phyloP scores from a whole-genome alignment of 23 tunicate species.

The Styela plicata region DNA sequence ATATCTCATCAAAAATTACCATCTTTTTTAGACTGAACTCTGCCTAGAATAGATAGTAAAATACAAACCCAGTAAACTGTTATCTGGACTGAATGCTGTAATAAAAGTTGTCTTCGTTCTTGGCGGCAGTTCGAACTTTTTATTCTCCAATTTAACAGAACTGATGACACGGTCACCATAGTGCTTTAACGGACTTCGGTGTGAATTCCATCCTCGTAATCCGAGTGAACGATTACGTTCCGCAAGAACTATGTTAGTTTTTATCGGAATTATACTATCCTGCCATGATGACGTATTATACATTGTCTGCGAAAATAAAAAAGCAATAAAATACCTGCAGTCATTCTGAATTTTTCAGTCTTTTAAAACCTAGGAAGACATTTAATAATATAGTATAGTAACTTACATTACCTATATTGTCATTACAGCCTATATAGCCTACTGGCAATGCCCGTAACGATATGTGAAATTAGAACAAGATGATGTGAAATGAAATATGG shows the following conservation, averaged over 20 bases:
- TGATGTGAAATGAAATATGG: too few relatives aligned
- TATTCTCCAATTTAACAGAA: background rate
- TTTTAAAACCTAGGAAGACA: too few relatives aligned
- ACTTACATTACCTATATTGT: too few relatives aligned
- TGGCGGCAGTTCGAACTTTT: slow-evolving; percentile 32
- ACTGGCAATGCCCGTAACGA: too few relatives aligned
- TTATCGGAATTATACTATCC: slow-evolving; percentile 1
- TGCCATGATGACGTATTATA: slow-evolving; percentile 13
- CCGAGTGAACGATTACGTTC: slow-evolving; percentile 11
- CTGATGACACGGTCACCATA: slow-evolving; percentile 1
- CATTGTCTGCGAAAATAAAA: background rate
- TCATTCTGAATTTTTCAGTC: too few relatives aligned
- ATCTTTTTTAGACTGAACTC: too few relatives aligned
- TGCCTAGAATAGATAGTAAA: too few relatives aligned
- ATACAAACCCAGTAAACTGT: slow-evolving; percentile 20
- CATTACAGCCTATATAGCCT: too few relatives aligned
- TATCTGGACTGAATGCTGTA: slow-evolving; percentile 66
- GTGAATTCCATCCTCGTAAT: slow-evolving; percentile 20
- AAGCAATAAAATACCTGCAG: too few relatives aligned
- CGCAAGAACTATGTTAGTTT: slow-evolving; percentile 5
- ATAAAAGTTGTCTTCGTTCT: slow-evolving; percentile 73
- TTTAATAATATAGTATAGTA: too few relatives aligned
- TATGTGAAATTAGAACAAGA: too few relatives aligned
- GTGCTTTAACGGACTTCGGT: slow-evolving; percentile 15
- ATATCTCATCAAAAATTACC: too few relatives aligned